These are phyloP conservation scores for Prolemur simus DNA, from an alignment of 2,113 vertebrate species.

Conservation along the genomic window DNA sequence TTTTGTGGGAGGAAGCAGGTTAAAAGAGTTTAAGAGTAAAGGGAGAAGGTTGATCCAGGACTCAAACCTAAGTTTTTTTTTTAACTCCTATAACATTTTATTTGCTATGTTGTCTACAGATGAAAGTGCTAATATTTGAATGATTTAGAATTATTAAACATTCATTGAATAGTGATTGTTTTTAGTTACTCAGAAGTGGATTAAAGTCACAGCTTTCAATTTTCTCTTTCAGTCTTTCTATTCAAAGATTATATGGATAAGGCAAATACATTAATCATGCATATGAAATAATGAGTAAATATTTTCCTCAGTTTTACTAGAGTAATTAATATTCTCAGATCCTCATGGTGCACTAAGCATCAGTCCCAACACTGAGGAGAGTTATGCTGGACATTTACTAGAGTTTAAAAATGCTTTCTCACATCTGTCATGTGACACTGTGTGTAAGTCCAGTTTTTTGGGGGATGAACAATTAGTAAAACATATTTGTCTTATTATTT, in stretches of 20 bases:
- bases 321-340: slow-evolving; percentile 2
- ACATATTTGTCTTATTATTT: slow-evolving; percentile 34
- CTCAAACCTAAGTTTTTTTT: neutral
- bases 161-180: neutral
- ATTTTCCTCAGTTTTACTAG: neutral
- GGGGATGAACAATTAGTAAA: slow-evolving; percentile 19
- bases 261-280: neutral
- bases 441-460: slow-evolving; percentile 44
- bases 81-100: neutral
- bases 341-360: neutral
- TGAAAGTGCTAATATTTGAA: neutral
- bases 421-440: neutral
- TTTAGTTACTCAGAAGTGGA: neutral
- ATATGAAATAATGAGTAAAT: neutral
- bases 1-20: neutral
- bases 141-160: neutral
- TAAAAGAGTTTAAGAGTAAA: neutral
- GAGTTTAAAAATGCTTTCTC: slow-evolving; percentile 21
- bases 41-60: neutral
- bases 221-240: neutral
- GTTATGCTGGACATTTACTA: neutral
- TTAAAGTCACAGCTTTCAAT: neutral
- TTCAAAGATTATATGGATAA: neutral
- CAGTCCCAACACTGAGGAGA: neutral
- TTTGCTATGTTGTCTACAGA: neutral